phyloP scores from a whole-genome alignment of 2,888 invertebrate species.

The Thereva nobilitata region DNA sequence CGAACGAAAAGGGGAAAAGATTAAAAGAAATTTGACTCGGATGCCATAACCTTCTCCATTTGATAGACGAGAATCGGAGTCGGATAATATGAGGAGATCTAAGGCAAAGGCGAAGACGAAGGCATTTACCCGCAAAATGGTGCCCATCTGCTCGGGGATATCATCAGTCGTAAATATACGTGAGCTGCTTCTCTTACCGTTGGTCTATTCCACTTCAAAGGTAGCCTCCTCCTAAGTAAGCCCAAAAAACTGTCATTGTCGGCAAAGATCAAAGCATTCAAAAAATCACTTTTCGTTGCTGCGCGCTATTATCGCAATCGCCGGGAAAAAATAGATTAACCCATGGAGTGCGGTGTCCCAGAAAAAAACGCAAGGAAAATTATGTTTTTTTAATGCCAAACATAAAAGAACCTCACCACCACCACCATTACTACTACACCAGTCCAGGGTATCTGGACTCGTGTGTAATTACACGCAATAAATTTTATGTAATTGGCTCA shows the following conservation, averaged over 20 bases:
- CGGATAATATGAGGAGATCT: too few species aligned
- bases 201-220: conserved; percentile 8
- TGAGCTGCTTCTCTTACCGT: background rate
- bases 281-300: conserved; percentile 18
- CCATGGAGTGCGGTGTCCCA: conserved; percentile 1
- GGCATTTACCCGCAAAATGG: conserved; percentile 1
- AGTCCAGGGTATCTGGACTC: background rate
- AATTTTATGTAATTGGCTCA: background rate
- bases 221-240: background rate
- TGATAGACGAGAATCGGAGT: background rate
- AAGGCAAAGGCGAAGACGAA: background rate
- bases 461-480: background rate
- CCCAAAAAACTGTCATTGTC: conserved; percentile 19
- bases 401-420: background rate
- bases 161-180: conserved; percentile 6
- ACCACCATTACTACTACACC: background rate
- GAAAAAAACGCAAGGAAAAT: conserved; percentile 7
- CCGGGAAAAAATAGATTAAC: conserved; percentile 6
- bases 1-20: background rate
- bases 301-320: conserved; percentile 4
- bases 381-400: conserved; percentile 1
- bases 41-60: background rate
- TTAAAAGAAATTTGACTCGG: conserved; percentile 8
- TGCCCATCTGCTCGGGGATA: background rate
- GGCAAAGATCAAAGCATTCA: conserved; percentile 8